A percentile compares a stretch with the other conserved stretches of the same genome.
phyloP scores from a whole-genome alignment of 2,113 vertebrate genomes.

The rabbit (Oryctolagus cuniculus) region DNA sequence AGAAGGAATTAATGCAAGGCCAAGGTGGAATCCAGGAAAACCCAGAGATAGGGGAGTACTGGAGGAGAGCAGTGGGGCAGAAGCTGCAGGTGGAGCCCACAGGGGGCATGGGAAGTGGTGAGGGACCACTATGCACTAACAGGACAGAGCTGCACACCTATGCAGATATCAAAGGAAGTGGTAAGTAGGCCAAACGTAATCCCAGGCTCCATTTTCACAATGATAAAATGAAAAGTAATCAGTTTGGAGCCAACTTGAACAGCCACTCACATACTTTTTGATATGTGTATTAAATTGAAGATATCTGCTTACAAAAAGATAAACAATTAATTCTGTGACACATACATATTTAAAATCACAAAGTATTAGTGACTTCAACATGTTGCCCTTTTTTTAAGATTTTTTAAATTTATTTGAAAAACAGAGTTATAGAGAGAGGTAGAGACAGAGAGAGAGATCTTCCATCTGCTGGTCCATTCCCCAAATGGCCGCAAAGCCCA shows the following conservation, averaged over 20 bases:
- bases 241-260: background rate
- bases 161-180: background rate
- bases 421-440: too few relatives aligned
- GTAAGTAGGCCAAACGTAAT: background rate
- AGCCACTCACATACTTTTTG: background rate
- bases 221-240: conserved; percentile 29
- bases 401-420: too few relatives aligned
- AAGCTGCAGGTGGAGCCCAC: too few relatives aligned
- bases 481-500: too few relatives aligned
- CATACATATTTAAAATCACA: conserved; percentile 11
- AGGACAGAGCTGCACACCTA: background rate
- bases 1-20: background rate
- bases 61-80: background rate
- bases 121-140: background rate
- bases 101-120: background rate
- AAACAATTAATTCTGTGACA: background rate
- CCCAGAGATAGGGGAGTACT: background rate
- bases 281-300: background rate
- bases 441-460: too few relatives aligned
- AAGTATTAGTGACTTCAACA: conserved; percentile 45
- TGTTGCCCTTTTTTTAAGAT: too few relatives aligned
- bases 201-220: background rate
- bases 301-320: background rate
- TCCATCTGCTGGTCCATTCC: too few relatives aligned
- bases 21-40: background rate